phyloP scores from a whole-genome alignment of 2,888 invertebrate genomes.

The Caenorhabditis doughertyi region DNA sequence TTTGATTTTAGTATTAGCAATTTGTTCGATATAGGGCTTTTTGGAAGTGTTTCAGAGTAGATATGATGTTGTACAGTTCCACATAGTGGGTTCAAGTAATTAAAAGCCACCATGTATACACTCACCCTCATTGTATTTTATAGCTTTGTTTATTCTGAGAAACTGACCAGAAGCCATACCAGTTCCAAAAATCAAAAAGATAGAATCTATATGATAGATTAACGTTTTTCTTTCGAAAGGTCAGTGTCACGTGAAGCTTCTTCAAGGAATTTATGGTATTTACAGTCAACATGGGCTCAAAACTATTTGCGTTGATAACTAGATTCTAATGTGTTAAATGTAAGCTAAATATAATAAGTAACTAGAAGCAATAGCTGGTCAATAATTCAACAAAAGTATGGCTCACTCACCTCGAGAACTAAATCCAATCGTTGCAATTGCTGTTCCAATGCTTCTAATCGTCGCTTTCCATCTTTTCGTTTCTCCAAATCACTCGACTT shows the following conservation, averaged over 20 bases:
- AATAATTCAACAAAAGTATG: background rate
- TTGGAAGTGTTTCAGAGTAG: no score
- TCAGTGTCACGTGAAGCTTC: background rate
- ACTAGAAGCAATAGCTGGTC: no score
- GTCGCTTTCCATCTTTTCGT: constrained; percentile 47
- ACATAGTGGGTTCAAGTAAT: no score
- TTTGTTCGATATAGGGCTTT: no score
- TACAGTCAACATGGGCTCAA: no score
- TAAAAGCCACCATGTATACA: no score
- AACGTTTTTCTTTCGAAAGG: background rate
- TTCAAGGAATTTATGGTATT: background rate
- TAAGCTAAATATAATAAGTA: no score
- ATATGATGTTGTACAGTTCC: no score
- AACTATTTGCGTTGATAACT: no score
- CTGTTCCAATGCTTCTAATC: constrained; percentile 43
- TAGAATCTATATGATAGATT: background rate
- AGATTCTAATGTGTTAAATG: no score
- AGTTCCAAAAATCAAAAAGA: constrained; percentile 4
- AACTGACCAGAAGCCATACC: constrained; percentile 14
- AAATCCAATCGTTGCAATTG: constrained; percentile 56
- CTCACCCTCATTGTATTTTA: constrained; percentile 27
- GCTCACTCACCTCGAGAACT: constrained; percentile 54
- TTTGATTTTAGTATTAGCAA: no score
- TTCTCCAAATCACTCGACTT: constrained; percentile 54
- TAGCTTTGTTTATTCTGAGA: constrained; percentile 20